These are phyloP conservation scores for Meloe dianella DNA, from an alignment of 2,888 invertebrate species.

Conservation along the genomic window DNA sequence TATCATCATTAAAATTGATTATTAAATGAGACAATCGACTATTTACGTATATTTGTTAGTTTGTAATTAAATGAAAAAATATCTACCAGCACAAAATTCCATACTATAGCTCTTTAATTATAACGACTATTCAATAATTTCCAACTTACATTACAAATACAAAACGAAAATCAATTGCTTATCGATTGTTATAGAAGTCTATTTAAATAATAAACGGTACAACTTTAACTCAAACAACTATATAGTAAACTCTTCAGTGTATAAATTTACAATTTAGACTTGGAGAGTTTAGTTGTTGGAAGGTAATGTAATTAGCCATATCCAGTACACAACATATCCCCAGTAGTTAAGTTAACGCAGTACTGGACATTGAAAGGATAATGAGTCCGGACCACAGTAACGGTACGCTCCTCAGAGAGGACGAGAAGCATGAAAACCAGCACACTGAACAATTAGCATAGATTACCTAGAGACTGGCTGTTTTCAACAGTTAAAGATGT, in stretches of 20 bases:
- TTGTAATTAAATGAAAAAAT: not conserved
- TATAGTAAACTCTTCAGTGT: slow-evolving; percentile 27
- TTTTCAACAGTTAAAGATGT: slow-evolving; percentile 32
- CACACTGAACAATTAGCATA: slow-evolving; percentile 50
- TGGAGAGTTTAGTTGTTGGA: slow-evolving; percentile 48
- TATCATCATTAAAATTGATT: slow-evolving; percentile 5
- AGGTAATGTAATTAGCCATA: slow-evolving; percentile 54
- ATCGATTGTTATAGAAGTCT: not conserved
- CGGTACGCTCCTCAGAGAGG: slow-evolving; percentile 43
- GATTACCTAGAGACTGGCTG: slow-evolving; percentile 48
- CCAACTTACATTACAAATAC: not conserved
- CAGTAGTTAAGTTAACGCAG: slow-evolving; percentile 49
- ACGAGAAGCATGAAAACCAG: slow-evolving; percentile 43
- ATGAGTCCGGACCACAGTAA: slow-evolving; percentile 49
- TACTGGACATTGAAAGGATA: slow-evolving; percentile 45
- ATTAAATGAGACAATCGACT: not conserved
- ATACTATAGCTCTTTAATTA: not conserved
- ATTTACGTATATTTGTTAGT: not conserved
- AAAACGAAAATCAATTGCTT: not conserved
- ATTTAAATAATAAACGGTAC: not conserved
- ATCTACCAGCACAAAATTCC: not conserved
- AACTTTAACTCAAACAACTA: too few species aligned
- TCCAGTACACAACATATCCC: slow-evolving; percentile 50
- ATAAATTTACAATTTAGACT: slow-evolving; percentile 49
- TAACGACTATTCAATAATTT: not conserved